Evolutionary conservation across 2,113 vertebrate genomes (phyloP), one percentile per base, ranked within the genome.

Genomic region (Pedionomus torquatus): DNA sequence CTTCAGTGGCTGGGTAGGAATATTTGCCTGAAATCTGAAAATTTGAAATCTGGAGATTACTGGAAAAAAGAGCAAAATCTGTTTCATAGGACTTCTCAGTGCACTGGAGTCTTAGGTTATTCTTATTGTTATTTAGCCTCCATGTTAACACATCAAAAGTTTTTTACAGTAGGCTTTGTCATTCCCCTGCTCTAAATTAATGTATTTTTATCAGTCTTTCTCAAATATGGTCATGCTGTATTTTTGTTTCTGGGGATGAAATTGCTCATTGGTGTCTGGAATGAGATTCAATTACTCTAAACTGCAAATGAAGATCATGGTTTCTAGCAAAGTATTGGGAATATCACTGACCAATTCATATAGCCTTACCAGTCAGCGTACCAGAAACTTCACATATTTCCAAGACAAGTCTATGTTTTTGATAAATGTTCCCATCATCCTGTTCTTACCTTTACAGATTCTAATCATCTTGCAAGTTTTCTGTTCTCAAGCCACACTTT

Each of bases 401-500:
- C n/a, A 71, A 63, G 54, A 55, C 8, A 81, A 55, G 10, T 31
- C 21, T 30, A 5, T 66, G 11, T 13, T 20, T 85, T 81, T 71
- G 4, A 5, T 46, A 54, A 0, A 0, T 60, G 33, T 61, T 7
- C 5, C 9, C 18, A 68, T 55, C 9, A 57, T 37, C 17, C 14
- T 54, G 4, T 33, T 57, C 41, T 78, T 70, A 74, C 12, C 7
- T 57, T 88, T 71, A 25, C 17, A 61, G 31, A 48, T 33, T 92
- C 31, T 37, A 79, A 15, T n/a, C 0, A 33, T 39, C 11, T 68
- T 79, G 17, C 9, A 31, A 31, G 9, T 6, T 91, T 65, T 61
- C 41, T 80, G 5, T 41, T 70, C 39, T 25, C 33, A 65, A 79
- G 9, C 1, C 8, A 55, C 11, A 46, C 39, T 46, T 68, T 61